Evolutionary conservation across 2,888 invertebrate species (phyloP), one percentile per base, ranked within the genome.

Genomic region (Diaprepes abbreviatus): DNA sequence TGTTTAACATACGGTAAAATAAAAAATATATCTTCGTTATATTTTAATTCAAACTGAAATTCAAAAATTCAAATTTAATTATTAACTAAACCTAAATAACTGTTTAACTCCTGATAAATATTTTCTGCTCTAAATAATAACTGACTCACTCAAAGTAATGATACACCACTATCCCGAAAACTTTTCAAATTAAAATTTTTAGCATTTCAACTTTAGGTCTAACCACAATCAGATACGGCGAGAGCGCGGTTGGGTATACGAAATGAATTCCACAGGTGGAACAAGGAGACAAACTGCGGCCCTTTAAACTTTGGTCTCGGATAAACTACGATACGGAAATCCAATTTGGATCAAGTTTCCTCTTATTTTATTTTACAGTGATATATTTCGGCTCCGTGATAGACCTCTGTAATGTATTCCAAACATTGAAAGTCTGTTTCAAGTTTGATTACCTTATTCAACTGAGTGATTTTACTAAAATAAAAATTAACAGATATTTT

Each of bases 261-360:
- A 52, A 62, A 62, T 52, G 52, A 12, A 62, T 62, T 62, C 62
- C 62, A 62, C 62, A 62, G 62, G 62, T 62, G 62, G 50, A 62
- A 48, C 38, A 45, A 62, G 38, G 58, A 62, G 62, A 62, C 62
- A 62, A 62, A 62, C 28, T 17, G 62, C 52, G 14, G 38, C 35
- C 60, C 62, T 62, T 62, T 62, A 52, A 62, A 62, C 62, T 62
- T 62, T 40, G 62, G 52, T 62, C 50, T 45, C 36, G 52, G 52
- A 17, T 50, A 52, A 38, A 36, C 52, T 62, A 35, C 62, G 62
- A 52, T 62, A 62, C 62, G 62, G 62, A 62, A 62, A 62, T 62
- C 50, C 62, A 62, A 62, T 62, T 62, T 62, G 50, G 62, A 62
- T 62, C 38, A 36, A 50, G 62, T 50, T 62, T 62, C 58, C 58